phyloP scores from a whole-genome alignment of 2,888 invertebrate genomes.

The Petrolisthes cinctipes region DNA sequence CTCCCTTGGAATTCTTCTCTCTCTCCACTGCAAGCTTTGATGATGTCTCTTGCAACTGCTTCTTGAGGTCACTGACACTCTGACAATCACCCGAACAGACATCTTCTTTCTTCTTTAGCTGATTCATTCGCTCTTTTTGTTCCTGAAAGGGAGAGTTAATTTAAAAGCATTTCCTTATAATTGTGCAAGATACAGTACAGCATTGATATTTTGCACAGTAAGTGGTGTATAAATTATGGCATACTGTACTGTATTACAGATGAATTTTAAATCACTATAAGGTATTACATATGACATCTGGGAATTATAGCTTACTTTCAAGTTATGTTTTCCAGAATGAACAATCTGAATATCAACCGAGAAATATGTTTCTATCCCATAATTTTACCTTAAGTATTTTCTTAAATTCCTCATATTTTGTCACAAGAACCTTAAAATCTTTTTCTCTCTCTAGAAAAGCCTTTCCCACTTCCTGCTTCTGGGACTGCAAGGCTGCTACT shows the following conservation, averaged over 20 bases:
- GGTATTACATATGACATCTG: no score
- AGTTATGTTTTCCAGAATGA: no score
- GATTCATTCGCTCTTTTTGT: background rate
- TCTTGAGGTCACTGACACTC: conserved; percentile 12
- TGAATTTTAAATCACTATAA: no score
- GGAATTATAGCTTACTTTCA: no score
- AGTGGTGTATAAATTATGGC: no score
- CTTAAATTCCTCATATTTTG: conserved; percentile 36
- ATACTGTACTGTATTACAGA: no score
- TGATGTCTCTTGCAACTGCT: background rate
- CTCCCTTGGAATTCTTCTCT: background rate
- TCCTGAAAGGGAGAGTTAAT: background rate
- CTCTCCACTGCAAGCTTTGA: conserved; percentile 22
- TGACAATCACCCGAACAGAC: conserved; percentile 35
- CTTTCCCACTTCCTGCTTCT: conserved; percentile 41
- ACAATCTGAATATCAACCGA: no score
- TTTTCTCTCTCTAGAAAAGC: conserved; percentile 43
- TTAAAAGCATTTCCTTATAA: background rate
- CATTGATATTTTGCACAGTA: no score
- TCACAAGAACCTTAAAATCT: conserved; percentile 10
- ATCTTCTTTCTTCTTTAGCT: conserved; percentile 14
- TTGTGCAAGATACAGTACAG: background rate
- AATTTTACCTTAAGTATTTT: conserved; percentile 11
- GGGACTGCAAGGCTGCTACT: conserved; percentile 20
- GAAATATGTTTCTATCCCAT: no score